Evolutionary conservation across 2,113 vertebrate species (phyloP), one percentile per base, ranked within the genome.

Genomic region (Psittacula cyanocephala): DNA sequence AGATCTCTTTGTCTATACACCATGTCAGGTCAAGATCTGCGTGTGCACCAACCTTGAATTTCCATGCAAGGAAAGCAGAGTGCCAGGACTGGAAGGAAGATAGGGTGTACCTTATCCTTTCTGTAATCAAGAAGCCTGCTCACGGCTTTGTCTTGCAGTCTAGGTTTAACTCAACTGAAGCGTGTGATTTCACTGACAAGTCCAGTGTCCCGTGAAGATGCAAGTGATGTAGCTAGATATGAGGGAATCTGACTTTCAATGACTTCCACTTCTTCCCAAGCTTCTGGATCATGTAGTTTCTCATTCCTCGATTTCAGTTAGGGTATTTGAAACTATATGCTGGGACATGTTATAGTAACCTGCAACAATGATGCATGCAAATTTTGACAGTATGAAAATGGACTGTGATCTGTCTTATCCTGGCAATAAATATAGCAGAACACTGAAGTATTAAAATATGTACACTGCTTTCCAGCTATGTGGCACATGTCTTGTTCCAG

Each of bases 381-480:
- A 67, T 62, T 85, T 49, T 62, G 28, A 33, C 19, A 43, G 5
- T 57, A 27, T 75, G 52, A 49, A 67, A 77, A 71, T 49, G 13
- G 23, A 12, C 35, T 47, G 22, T 71, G 24, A 20, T 81, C 5
- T 28, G 63, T 31, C 5, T 39, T 74, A n/a, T 1, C 12, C 23
- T 75, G 35, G 27, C 41, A 88, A 44, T 14, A 74, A 18, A 47
- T n/a, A 16, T 5, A 80, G 29, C 31, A 69, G 43, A 78, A 78
- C 13, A 52, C 0, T 0, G 2, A 41, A 37, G 5, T 60, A 55
- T 33, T 87, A 49, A 62, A 71, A 81, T 64, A 13, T 0, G 2
- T 46, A 17, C 9, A 1, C 19, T 60, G 13, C 17, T 81, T 82
- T 62, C 41, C 64, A 24, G 13, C 6, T 84, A 6, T 9, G 60